Evolutionary conservation across 2,797 vertebrate species (phyloP).

Genomic region (Macrochelys suwanniensis): DNA sequence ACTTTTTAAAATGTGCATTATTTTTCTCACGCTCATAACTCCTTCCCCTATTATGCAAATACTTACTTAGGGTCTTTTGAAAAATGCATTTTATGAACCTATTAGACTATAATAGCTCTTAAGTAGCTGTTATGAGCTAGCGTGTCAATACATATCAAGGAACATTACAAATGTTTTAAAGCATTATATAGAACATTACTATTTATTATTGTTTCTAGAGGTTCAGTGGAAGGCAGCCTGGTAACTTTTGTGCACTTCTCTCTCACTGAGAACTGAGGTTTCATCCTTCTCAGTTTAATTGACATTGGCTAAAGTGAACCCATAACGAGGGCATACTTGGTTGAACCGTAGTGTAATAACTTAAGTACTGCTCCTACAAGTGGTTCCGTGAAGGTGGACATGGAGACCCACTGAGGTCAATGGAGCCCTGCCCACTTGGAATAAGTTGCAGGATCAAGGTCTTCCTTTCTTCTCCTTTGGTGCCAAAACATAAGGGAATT

Average conservation of each 20-base stretch:
- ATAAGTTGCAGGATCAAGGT: background rate
- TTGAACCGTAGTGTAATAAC: background rate
- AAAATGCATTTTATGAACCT: background rate
- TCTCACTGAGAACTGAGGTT: background rate
- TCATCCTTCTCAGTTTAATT: background rate
- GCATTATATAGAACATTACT: background rate
- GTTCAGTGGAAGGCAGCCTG: conserved; percentile 1
- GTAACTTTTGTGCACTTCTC: background rate
- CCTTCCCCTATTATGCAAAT: background rate
- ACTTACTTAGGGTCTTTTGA: background rate
- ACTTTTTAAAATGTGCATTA: background rate
- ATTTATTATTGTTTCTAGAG: background rate
- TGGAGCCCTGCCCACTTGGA: background rate
- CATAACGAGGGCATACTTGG: background rate
- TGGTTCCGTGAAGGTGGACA: background rate
- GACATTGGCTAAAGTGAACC: background rate
- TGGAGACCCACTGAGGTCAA: background rate
- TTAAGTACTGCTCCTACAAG: background rate
- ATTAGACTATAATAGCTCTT: background rate
- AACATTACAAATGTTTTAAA: background rate
- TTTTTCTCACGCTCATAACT: background rate
- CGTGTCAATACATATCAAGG: conserved; percentile 1
- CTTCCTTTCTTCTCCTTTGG: background rate
- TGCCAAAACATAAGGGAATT: background rate
- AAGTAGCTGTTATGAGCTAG: background rate